Evolutionary conservation across 92 coral and sea anemone species (phyloP), one percentile per base, ranked within the genome.

Genomic region (Zoanthus sansibaricus): DNA sequence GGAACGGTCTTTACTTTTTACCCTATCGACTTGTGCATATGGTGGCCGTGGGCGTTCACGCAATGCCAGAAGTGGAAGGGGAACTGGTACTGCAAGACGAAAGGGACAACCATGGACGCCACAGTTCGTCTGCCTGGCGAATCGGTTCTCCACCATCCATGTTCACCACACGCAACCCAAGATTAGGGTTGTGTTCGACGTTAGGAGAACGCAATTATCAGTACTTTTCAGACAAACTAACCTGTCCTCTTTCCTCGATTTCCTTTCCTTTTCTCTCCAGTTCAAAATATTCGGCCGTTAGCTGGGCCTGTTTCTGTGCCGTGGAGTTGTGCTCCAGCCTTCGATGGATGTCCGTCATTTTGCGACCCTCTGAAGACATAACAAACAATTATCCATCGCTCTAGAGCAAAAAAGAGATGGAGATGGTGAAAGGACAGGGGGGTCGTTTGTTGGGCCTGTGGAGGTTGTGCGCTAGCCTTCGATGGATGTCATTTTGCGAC

Each of bases 181-280:
- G 25, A 25, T 25, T 25, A 25, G 25, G 25, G 25, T 18, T 3
- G 9, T 5, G 37, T 67, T 8, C 33, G 0, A 25, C 20, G 7
- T n/a, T 1, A n/a, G n/a, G n/a, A n/a, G 7, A n/a, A 25, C 3
- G 5, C 7, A 5, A 9, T 67, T 7, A 1, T 18, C 37, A 9
- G 33, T 20, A 21, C 2, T 9, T 8, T 20, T 4, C 21, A 67
- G 11, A 4, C 55, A 17, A 11, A 10, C 86, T 9, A 52, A 96
- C 98, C 98, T 96, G 98, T 21, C 93, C 96, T 82, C 90, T 91
- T 86, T 95, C 95, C 42, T 97, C 99, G 46, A 97, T 95, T 33
- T 93, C 95, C 72, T 97, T 95, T 56, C 99, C 99, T 77, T 95
- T 94, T 66, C 96, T 92, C 79, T 95, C 97, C 9, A 95, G 94